Evolutionary conservation across 2,113 vertebrate species (phyloP).

Genomic region (Otolemur garnettii): DNA sequence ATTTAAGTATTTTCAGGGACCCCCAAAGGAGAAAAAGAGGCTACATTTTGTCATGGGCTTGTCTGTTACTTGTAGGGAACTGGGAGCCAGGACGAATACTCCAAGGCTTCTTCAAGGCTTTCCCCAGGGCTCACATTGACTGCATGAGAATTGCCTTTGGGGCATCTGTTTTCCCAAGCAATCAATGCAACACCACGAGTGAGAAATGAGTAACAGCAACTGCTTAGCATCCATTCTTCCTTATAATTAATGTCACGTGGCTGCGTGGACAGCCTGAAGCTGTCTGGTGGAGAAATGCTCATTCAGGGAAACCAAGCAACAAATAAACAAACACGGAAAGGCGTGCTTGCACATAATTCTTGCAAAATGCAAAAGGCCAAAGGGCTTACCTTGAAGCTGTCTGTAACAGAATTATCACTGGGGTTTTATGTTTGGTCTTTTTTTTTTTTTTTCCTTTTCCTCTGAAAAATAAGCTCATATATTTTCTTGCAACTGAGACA

Average conservation of each 20-base stretch:
- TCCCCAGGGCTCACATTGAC: slow-evolving; percentile 36
- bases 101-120: neutral
- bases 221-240: slow-evolving; percentile 71
- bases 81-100: slow-evolving; percentile 27
- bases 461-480: slow-evolving; percentile 83
- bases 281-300: slow-evolving; percentile 57
- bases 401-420: slow-evolving; percentile 57
- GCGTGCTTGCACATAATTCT: slow-evolving; percentile 43
- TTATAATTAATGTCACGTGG: slow-evolving; percentile 75
- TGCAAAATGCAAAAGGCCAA: slow-evolving; percentile 26
- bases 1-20: neutral
- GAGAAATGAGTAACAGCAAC: slow-evolving; percentile 71
- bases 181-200: slow-evolving; percentile 51
- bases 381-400: slow-evolving; percentile 58
- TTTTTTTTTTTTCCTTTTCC: slow-evolving; percentile 72
- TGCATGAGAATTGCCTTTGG: slow-evolving; percentile 27
- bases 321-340: slow-evolving; percentile 48
- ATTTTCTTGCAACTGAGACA: slow-evolving; percentile 84
- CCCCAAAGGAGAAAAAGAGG: neutral
- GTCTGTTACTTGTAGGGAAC: neutral
- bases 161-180: slow-evolving; percentile 67
- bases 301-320: slow-evolving; percentile 74
- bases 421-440: slow-evolving; percentile 64
- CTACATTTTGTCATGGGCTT: neutral
- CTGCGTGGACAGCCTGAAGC: neutral